Evolutionary conservation across 2,888 invertebrate genomes (phyloP), one percentile per base, ranked within the genome.

Genomic region (Pogonocherus hispidulus): DNA sequence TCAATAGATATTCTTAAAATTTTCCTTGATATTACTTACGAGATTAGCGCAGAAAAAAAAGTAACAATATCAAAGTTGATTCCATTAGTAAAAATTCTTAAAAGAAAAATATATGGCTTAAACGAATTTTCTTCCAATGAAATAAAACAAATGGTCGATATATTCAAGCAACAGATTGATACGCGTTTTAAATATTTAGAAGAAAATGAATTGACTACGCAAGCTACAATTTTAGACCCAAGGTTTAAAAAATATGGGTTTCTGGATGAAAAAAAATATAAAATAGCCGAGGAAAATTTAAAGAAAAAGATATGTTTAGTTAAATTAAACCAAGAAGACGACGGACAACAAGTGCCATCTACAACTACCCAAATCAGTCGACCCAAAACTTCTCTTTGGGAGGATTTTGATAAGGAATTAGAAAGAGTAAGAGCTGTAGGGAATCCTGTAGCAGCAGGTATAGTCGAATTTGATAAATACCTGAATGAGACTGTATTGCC

Each of bases 1-100:
- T n/a, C 23, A 0, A 22, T 16, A 4, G 51, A 49, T 41, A 41
- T 62, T 51, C n/a, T 62, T 1, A 14, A 47, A 32, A 27, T 62
- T n/a, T 62, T 51, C 22, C 27, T 51, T 5, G 66, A 57, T 9
- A 52, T 70, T 11, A 70, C 60, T 2, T 46, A 41, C 14, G 64
- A 67, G 52, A 59, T 67, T 6, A 59, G 67, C 14, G 65, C 60
- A 27, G 70, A 67, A 49, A 67, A 70, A 60, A n/a, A 20, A 37
- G 46, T 63, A 14, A 27, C 60, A 20, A 22, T 59, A 1, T 67
- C 67, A 2, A 64, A 64, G 49, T 2, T 57, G 1, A n/a, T 37
- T 4, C 18, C 18, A 8, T 37, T 55, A 9, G 19, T 19, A 19
- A 55, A 55, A 22, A 37, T 57, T 20, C 37, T 57, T 18, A 20